Percentiles rank a stretch among this genome's conserved stretches.
These are phyloP conservation scores for Poecilia latipinna DNA, from an alignment of 2,113 vertebrate genomes.

Conservation along the genomic window DNA sequence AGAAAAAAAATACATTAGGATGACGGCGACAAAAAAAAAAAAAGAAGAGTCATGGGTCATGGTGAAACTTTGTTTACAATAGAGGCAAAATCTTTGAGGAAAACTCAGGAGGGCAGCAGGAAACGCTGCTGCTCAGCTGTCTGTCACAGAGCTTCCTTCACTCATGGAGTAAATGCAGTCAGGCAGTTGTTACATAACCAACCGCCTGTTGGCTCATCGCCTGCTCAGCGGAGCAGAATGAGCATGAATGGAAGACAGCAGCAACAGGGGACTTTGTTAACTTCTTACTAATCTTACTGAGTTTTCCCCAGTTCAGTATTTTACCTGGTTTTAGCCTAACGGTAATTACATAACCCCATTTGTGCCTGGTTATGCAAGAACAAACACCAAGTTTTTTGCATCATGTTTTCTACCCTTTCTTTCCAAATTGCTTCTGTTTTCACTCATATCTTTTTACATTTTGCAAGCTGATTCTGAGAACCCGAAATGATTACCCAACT, in stretches of 20 bases:
- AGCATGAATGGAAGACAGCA: slow-evolving; percentile 11
- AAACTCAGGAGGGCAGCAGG: slow-evolving; percentile 56
- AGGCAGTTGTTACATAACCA: slow-evolving; percentile 42
- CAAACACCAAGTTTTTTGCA: not conserved
- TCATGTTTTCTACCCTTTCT: not conserved
- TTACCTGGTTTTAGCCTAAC: not conserved
- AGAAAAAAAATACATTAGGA: not conserved
- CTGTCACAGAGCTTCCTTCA: slow-evolving; percentile 59
- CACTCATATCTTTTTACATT: not conserved
- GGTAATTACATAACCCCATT: not conserved
- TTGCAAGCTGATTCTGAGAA: slow-evolving; percentile 22
- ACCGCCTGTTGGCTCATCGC: slow-evolving; percentile 13
- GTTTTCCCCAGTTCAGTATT: not conserved
- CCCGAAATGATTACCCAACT: slow-evolving; percentile 30
- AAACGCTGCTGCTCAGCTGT: slow-evolving; percentile 41
- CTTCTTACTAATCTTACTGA: slow-evolving; percentile 16
- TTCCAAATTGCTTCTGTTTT: not conserved
- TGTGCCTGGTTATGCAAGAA: not conserved
- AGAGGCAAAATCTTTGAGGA: slow-evolving; percentile 19
- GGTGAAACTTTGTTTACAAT: slow-evolving; percentile 38
- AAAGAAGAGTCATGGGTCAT: slow-evolving; percentile 10
- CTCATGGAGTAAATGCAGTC: slow-evolving; percentile 36
- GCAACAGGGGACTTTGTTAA: slow-evolving; percentile 20
- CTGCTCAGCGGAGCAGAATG: slow-evolving; percentile 10
- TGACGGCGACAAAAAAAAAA: not conserved